Evolutionary conservation across 2,888 invertebrate species (phyloP).

Genomic region (Dasysyrphus tricinctus): DNA sequence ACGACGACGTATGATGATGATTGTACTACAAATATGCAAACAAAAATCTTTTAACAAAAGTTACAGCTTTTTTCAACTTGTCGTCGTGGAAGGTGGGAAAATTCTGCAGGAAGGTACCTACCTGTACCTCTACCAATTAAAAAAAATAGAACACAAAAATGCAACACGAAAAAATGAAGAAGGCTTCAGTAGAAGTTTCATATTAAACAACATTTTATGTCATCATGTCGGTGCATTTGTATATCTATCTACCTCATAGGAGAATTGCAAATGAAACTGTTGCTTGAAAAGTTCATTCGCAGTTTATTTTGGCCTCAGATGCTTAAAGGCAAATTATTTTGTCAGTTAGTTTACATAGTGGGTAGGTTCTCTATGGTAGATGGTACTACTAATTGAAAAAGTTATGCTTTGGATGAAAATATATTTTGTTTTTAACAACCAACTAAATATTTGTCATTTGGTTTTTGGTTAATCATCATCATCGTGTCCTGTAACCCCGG

Average conservation of each 20-base stretch:
- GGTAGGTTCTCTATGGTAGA: background rate
- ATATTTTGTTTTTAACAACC: background rate
- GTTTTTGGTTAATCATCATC: too few species aligned
- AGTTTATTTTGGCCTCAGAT: conserved; percentile 9
- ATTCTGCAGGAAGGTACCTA: background rate
- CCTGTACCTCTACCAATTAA: background rate
- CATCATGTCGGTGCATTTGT: background rate
- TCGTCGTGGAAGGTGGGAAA: background rate
- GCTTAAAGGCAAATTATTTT: background rate
- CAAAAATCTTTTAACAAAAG: conserved; percentile 7
- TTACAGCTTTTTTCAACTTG: background rate
- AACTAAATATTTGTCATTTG: background rate
- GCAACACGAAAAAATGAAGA: background rate
- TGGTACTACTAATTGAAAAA: conserved; percentile 20
- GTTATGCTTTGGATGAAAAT: background rate
- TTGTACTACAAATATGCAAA: background rate
- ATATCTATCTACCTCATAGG: background rate
- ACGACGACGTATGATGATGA: background rate
- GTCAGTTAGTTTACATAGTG: background rate
- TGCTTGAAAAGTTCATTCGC: conserved; percentile 18
- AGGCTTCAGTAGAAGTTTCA: background rate
- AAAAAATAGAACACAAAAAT: background rate
- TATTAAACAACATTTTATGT: background rate
- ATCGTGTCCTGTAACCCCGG: too few species aligned
- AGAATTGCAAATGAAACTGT: conserved; percentile 9